Conservation (phyloP, 1,140 invertebrate genomes). For the Ephestia elutella region DNA sequence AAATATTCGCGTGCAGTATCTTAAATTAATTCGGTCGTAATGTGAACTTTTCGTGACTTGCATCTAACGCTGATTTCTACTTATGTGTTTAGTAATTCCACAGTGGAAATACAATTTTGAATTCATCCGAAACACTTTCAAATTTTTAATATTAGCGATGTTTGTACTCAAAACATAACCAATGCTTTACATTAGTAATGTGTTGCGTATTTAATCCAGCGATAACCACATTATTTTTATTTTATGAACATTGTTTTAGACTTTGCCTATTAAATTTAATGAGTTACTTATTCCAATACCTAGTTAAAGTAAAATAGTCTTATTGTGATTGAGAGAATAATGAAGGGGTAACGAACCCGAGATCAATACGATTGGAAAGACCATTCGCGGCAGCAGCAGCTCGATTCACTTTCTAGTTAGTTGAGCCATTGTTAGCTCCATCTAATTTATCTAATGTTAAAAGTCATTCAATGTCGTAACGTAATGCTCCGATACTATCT, state of each 20-base stretch:
- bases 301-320: conserved; percentile 19
- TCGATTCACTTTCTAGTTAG: conserved; percentile 59
- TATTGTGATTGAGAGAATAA: conserved; percentile 46
- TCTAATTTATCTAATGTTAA: conserved; percentile 44
- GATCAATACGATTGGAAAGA: conserved; percentile 53
- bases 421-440: conserved; percentile 45
- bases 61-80: not conserved
- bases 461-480: conserved; percentile 23
- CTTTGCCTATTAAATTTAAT: no score
- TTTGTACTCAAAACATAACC: no score
- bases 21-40: no score
- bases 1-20: no score
- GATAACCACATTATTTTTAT: not conserved
- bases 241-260: no score
- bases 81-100: not conserved
- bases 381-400: conserved; percentile 43
- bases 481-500: conserved; percentile 9
- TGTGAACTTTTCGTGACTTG: no score
- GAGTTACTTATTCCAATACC: no score
- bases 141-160: no score
- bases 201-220: no score
- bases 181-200: no score
- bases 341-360: conserved; percentile 39
- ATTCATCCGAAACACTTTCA: no score
- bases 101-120: conserved; percentile 3